Evolutionary conservation across 2,797 vertebrate species (phyloP), one percentile per base, ranked within the genome.

Genomic region (Chelon auratus): DNA sequence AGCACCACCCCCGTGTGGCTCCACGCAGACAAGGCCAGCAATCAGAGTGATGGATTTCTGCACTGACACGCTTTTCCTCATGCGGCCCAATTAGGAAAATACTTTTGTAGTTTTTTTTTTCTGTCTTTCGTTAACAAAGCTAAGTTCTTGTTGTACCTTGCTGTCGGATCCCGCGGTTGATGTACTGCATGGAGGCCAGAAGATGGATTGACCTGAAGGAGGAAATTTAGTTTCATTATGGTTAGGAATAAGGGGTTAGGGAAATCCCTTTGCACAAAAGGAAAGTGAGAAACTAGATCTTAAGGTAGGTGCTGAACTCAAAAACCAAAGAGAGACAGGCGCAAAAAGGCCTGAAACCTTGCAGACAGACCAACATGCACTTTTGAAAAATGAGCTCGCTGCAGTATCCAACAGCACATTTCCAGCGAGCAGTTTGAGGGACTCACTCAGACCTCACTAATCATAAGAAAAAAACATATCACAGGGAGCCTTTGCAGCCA

Each of bases 21-120:
- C 78, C 72, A 48, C 48, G 8, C 67, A 86, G 84, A 86, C 88
- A 89, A 76, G 75, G 80, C 86, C 89, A 89, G 80, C 82, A 90
- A 91, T 91, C 88, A 92, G 77, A 37, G 4, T 89, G 89, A 93
- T 93, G 87, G 84, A 91, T 91, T 87, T 91, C 84, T 84, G 78
- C 75, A 56, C 80, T 78, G 85, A 92, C 87, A 75, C 70, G 22
- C 70, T 90, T 85, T 81, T 84, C 75, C 89, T 88, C 87, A 61
- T 81, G 81, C 18, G 59, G 78, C 54, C 80, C 87, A 90, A 91
- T 91, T 92, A 91, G 82, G 79, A 82, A 89, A 82, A 83, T 51
- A 81, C 68, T 85, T 87, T 68, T 62, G 43, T 0, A 20, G 69
- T 13, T 74, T 84, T 12, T 80, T 81, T 72, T 71, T 64, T 65